Conservation (phyloP, 2,888 invertebrate genomes). For the Hartigia nigra region DNA sequence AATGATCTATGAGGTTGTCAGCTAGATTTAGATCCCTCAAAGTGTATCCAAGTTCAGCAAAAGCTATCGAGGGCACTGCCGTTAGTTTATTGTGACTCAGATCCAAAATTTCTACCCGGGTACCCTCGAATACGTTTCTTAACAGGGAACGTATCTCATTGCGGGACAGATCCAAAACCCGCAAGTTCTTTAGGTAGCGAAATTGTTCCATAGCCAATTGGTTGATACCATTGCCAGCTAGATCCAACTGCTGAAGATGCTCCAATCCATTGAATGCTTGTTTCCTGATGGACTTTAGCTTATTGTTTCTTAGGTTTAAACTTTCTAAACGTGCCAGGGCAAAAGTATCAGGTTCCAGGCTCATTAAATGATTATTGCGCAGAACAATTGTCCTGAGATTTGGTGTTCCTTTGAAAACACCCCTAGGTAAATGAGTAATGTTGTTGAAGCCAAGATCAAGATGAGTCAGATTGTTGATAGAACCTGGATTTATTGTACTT, state of each 20-base stretch:
- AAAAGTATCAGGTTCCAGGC: slow-evolving; percentile 84
- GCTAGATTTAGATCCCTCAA: slow-evolving; percentile 82
- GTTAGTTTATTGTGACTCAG: slow-evolving; percentile 82
- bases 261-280: slow-evolving; percentile 82
- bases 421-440: slow-evolving; percentile 75
- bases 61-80: slow-evolving; percentile 81
- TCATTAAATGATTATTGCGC: slow-evolving; percentile 82
- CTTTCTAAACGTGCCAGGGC: slow-evolving; percentile 74
- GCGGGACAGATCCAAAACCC: slow-evolving; percentile 78
- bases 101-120: slow-evolving; percentile 83
- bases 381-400: slow-evolving; percentile 84
- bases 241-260: slow-evolving; percentile 81
- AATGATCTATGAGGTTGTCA: slow-evolving; percentile 83
- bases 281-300: slow-evolving; percentile 77
- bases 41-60: slow-evolving; percentile 83
- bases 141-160: slow-evolving; percentile 81
- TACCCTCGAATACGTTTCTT: slow-evolving; percentile 83
- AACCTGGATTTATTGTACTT: slow-evolving; percentile 69
- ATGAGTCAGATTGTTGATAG: slow-evolving; percentile 78
- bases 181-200: slow-evolving; percentile 78
- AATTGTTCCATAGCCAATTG: slow-evolving; percentile 85
- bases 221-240: slow-evolving; percentile 80
- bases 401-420: slow-evolving; percentile 77
- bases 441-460: slow-evolving; percentile 88
- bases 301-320: slow-evolving; percentile 80